Evolutionary conservation across 2,888 invertebrate species (phyloP).

Genomic region (Drosophila subquinaria): DNA sequence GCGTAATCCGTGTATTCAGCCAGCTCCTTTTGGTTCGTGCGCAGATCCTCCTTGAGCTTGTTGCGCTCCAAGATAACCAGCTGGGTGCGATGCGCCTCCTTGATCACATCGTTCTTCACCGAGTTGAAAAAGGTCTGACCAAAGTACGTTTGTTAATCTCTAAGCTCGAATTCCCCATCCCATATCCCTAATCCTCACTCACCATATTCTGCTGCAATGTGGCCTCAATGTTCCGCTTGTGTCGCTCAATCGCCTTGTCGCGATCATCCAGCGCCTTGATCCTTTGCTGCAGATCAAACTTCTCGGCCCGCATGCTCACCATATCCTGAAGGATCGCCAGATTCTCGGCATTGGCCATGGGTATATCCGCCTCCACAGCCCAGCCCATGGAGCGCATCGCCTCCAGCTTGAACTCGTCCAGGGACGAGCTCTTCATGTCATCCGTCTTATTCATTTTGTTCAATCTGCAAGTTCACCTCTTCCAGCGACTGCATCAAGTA

Average conservation of each 20-base stretch:
- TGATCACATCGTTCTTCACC: constrained; percentile 87
- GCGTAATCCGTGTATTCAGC: constrained; percentile 70
- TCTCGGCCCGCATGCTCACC: constrained; percentile 86
- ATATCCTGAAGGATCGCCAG: constrained; percentile 85
- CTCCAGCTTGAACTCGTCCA: constrained; percentile 72
- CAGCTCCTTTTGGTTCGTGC: constrained; percentile 75
- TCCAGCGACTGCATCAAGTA: constrained; percentile 7
- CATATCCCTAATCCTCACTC: constrained; percentile 36
- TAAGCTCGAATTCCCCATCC: not conserved
- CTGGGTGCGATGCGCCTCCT: constrained; percentile 87
- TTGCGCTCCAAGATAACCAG: constrained; percentile 85
- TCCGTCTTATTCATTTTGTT: constrained; percentile 63
- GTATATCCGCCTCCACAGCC: constrained; percentile 90
- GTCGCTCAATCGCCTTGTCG: constrained; percentile 85
- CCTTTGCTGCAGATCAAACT: constrained; percentile 85
- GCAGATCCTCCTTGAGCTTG: constrained; percentile 79
- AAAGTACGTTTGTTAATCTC: constrained; percentile 71
- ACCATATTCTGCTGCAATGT: constrained; percentile 88
- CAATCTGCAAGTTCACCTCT: no score
- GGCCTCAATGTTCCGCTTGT: constrained; percentile 86
- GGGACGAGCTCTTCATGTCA: constrained; percentile 66
- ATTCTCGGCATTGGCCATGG: constrained; percentile 92
- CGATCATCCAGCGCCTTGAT: constrained; percentile 86
- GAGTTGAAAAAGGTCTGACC: constrained; percentile 89
- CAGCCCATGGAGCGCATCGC: constrained; percentile 83